Evolutionary conservation across 2,797 vertebrate genomes (phyloP).

Genomic region (Merluccius polli): DNA sequence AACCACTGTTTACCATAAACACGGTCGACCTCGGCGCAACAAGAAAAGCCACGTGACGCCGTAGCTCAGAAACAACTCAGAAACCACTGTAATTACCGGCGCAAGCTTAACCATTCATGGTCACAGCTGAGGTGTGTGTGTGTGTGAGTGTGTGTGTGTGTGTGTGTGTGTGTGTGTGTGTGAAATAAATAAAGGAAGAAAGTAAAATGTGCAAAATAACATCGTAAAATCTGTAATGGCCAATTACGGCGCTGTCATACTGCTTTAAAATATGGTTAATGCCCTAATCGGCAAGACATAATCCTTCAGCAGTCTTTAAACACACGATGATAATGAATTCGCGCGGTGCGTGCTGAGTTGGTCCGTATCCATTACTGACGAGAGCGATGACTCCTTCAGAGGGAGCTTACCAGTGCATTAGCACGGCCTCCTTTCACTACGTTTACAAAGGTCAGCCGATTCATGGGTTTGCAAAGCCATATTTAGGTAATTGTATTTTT

Average conservation of each 20-base stretch:
- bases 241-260: constrained; percentile 27
- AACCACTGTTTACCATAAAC: constrained; percentile 58
- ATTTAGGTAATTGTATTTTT: background rate
- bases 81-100: constrained; percentile 39
- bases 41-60: constrained; percentile 15
- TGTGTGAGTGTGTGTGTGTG: background rate
- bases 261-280: constrained; percentile 37
- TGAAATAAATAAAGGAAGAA: constrained; percentile 15
- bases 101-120: constrained; percentile 27
- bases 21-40: constrained; percentile 39
- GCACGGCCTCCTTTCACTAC: background rate
- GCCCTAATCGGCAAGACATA: constrained; percentile 45
- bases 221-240: constrained; percentile 28
- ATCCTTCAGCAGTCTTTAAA: constrained; percentile 48
- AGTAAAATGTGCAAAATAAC: background rate
- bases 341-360: constrained; percentile 17
- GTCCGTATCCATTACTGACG: constrained; percentile 24
- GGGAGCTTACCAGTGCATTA: too few relatives aligned
- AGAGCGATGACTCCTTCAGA: background rate
- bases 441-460: background rate
- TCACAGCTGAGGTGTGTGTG: constrained; percentile 34
- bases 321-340: constrained; percentile 46
- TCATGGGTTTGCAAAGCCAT: background rate
- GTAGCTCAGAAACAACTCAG: constrained; percentile 19
- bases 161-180: too few relatives aligned